Conservation (phyloP, 2,888 invertebrate species). For the Lasioglossum calceatum region DNA sequence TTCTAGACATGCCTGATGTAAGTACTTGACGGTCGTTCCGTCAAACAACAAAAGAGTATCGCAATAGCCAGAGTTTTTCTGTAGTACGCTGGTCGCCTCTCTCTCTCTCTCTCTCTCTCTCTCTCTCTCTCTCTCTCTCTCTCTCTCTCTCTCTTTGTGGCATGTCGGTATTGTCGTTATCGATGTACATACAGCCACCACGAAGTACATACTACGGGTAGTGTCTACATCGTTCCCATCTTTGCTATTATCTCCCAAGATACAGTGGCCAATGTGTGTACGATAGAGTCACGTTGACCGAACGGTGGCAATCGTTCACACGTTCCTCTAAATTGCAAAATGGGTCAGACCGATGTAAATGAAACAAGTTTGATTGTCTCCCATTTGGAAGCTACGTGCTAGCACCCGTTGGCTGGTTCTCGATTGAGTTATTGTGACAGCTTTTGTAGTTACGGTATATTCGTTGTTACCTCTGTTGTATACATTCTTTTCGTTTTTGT, state of each 20-base stretch:
- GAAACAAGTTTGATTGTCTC: slow-evolving; percentile 23
- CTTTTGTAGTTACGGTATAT: slow-evolving; percentile 19
- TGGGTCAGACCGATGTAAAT: slow-evolving; percentile 34
- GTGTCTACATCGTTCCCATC: slow-evolving; percentile 12
- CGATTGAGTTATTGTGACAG: slow-evolving; percentile 23
- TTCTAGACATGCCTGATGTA: slow-evolving; percentile 95
- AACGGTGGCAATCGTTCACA: slow-evolving; percentile 29
- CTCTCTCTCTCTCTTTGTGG: slow-evolving; percentile 60
- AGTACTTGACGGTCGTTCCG: slow-evolving; percentile 85
- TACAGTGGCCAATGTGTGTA: slow-evolving; percentile 21
- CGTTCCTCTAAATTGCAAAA: slow-evolving; percentile 36
- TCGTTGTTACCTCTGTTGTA: slow-evolving; percentile 40
- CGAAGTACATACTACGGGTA: slow-evolving; percentile 31
- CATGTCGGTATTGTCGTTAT: slow-evolving; percentile 77
- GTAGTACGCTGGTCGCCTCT: slow-evolving; percentile 68
- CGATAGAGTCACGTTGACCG: slow-evolving; percentile 27
- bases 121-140: slow-evolving; percentile 17
- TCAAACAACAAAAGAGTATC: slow-evolving; percentile 29
- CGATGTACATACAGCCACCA: slow-evolving; percentile 52
- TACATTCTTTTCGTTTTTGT: slow-evolving; percentile 19
- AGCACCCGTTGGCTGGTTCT: slow-evolving; percentile 28
- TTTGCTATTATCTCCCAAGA: slow-evolving; percentile 21
- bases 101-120: slow-evolving; percentile 38
- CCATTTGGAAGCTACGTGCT: slow-evolving; percentile 32
- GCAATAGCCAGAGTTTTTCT: slow-evolving; percentile 56